These are phyloP conservation scores for Yponomeuta sedellus DNA, from an alignment of 2,888 invertebrate species.

Conservation along the genomic window DNA sequence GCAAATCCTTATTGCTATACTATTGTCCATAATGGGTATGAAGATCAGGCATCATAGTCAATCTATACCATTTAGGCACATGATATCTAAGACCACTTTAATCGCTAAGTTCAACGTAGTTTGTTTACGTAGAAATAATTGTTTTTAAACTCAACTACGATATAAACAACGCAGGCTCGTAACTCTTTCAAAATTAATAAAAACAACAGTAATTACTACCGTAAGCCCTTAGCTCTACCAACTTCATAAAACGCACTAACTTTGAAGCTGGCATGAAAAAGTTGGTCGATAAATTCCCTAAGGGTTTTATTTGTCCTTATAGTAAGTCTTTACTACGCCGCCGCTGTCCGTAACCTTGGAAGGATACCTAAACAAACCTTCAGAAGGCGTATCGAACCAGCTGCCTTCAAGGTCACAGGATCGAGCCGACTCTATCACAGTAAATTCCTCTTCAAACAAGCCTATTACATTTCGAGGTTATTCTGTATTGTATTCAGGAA, in stretches of 20 bases:
- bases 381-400: constrained; percentile 52
- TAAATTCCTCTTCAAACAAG: constrained; percentile 30
- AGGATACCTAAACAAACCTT: constrained; percentile 43
- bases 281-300: background rate
- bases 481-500: background rate
- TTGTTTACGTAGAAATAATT: background rate
- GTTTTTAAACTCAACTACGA: background rate
- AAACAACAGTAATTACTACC: background rate
- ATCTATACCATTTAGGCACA: background rate
- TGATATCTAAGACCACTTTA: background rate
- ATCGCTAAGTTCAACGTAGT: too few species aligned
- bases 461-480: background rate
- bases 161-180: background rate
- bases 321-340: constrained; percentile 16
- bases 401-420: constrained; percentile 43
- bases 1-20: too few species aligned
- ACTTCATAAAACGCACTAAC: background rate
- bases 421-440: constrained; percentile 18
- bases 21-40: too few species aligned
- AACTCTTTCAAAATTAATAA: background rate
- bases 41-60: too few species aligned
- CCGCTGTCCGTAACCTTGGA: constrained; percentile 41
- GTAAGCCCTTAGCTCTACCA: background rate
- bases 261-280: background rate
- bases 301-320: background rate